Percentiles rank a stretch among this genome's conserved stretches.
Conservation (phyloP, 2,113 vertebrate species). For the Pica pica region DNA sequence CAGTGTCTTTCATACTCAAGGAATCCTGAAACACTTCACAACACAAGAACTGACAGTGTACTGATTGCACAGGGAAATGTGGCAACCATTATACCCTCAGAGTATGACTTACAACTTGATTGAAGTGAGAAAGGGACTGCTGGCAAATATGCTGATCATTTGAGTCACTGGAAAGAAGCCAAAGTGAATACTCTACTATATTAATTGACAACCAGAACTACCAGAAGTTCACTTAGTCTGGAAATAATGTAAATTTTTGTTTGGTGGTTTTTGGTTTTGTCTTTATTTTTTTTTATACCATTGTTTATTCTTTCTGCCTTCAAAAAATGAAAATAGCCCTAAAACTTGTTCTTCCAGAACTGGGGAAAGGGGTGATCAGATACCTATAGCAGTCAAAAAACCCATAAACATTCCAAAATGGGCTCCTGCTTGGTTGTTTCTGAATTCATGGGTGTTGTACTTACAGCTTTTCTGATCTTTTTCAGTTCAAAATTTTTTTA, state of each 20-base stretch:
- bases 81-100: constrained; percentile 24
- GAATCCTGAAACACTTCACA: constrained; percentile 9
- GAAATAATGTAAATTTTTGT: background rate
- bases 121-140: background rate
- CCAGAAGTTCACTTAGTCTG: background rate
- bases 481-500: background rate
- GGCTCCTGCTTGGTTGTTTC: background rate
- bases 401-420: background rate
- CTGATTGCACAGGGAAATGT: constrained; percentile 18
- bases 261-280: background rate
- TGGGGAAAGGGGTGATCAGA: background rate
- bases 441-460: background rate
- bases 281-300: background rate
- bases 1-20: background rate
- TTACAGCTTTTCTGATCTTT: background rate
- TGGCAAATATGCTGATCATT: background rate
- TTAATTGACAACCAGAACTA: background rate
- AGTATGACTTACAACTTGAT: background rate
- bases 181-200: background rate
- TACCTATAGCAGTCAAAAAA: background rate
- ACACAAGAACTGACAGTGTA: background rate
- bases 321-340: background rate
- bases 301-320: background rate
- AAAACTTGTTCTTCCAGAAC: background rate
- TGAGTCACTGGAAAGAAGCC: constrained; percentile 6